Base-by-base conservation (phyloP, 1,140 invertebrate genomes). In the Colletes gigas region DNA sequence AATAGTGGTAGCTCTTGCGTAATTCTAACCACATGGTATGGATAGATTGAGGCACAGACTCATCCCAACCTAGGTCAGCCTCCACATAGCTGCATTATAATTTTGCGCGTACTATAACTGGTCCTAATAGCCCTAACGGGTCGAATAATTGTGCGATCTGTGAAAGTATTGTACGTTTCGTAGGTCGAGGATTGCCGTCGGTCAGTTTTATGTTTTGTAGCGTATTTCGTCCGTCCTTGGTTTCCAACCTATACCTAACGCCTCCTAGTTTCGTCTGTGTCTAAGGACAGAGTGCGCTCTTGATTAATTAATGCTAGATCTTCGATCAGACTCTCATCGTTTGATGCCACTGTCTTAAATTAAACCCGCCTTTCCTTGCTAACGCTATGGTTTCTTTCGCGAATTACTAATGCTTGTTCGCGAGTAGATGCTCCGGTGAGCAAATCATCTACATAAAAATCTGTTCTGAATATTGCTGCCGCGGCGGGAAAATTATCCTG, bases 371-470 rank as follows among this genome's bases (percentile, higher is more conserved):
- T 10, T 17, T 8, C 1, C 3, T 21, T 8, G 7, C 2, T 50
- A 72, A 15, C 2, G 6, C 4, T 9, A 17, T 50, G 15, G 60
- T 4, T 17, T 62, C 14, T n/a, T 19, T 10, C 10, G 7, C 8
- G n/a, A 5, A 1, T 5, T 39, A 2, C 9, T 30, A 30, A n/a
- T 47, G 68, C 68, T 12, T 57, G 14, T 4, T 70, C 30, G 0
- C 30, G n/a, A n/a, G n/a, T n/a, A n/a, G n/a, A n/a, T n/a, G n/a
- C n/a, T n/a, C n/a, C n/a, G n/a, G n/a, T n/a, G n/a, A n/a, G n/a
- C n/a, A n/a, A n/a, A n/a, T n/a, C n/a, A n/a, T 69, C 67, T 0
- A 69, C 30, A 19, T 69, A 55, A 50, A 55, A 55, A 55, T 69
- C 67, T 10, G 4, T 0, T 17, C 15, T 14, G 1, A 55, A 17